Base-by-base conservation (phyloP, 2,113 vertebrate species). In the Neolamprologus brichardi region DNA sequence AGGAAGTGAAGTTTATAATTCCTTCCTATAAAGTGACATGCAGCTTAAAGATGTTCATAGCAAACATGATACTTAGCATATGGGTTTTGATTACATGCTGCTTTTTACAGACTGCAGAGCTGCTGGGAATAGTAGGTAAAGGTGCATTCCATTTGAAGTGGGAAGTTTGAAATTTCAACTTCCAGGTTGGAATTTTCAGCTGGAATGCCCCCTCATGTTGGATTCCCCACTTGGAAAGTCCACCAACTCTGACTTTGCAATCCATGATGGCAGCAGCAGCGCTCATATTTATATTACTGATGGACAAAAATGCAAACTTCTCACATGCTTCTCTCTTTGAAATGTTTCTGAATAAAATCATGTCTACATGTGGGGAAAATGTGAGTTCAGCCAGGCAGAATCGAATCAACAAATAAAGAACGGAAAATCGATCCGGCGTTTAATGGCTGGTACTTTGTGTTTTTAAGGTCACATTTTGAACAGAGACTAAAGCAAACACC, bases 331-430 rank as follows among this genome's bases (percentile, higher is more conserved):
- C 14, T 28, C 8, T 1, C 39, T 75, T 18, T 49, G 46, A 28
- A 75, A 7, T 2, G 23, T 30, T 49, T 30, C 23, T 49, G 10
- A 49, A 77, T 77, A 1, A 77, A 77, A 30, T 77, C 9, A 7
- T 0, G 70, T 77, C 44, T 49, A 8, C 41, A 1, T 0, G n/a
- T 0, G 67, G 20, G 7, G 13, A 6, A 39, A 23, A 15, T 70
- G 34, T 44, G 20, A 72, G 20, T 15, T 23, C 39, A 72, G 37
- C 5, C 37, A 72, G n/a, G 13, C 12, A 70, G 25, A 49, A 75
- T 75, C 14, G 7, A 46, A 28, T 46, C 39, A 11, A 75, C 14
- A 28, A 28, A 75, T 75, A 15, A 46, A 75, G 70, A 49, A 46
- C 9, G 4, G 23, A 0, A 6, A 49, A 46, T 30, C 11, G 41